A percentile compares a stretch with the other conserved stretches of the same genome.
Evolutionary conservation across 92 coral and sea anemone genomes (phyloP).

Genomic region (Porites evermanni): DNA sequence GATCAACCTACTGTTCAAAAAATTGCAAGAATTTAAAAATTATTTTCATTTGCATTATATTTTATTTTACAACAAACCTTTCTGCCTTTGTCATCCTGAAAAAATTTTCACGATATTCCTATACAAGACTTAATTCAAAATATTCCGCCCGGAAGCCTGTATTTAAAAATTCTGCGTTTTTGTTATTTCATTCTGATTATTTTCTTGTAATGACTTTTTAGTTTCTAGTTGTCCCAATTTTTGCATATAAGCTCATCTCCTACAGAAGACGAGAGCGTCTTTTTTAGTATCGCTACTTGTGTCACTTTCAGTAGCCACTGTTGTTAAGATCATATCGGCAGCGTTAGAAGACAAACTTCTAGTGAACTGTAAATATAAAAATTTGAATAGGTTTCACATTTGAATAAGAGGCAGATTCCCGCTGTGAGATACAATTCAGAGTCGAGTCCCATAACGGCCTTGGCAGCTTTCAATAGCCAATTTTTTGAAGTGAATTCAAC

Average conservation of each 20-base stretch:
- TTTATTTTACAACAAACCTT: background rate
- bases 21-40: slow-evolving; percentile 14
- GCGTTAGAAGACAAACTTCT: slow-evolving; percentile 7
- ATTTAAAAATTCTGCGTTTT: slow-evolving; percentile 2
- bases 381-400: slow-evolving; percentile 41
- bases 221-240: background rate
- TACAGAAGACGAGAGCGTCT: background rate
- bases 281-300: background rate
- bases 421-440: slow-evolving; percentile 42
- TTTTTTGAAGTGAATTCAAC: background rate
- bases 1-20: slow-evolving; percentile 11
- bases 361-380: slow-evolving; percentile 41
- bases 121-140: background rate
- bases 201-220: background rate
- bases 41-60: background rate
- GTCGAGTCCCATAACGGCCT: slow-evolving; percentile 7
- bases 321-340: slow-evolving; percentile 11
- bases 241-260: background rate
- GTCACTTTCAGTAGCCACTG: background rate
- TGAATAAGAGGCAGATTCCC: slow-evolving; percentile 21
- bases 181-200: background rate
- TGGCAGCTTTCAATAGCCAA: slow-evolving; percentile 3
- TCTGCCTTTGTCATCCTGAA: background rate
- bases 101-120: background rate
- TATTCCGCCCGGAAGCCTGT: slow-evolving; percentile 13